Percentiles rank a stretch among this genome's conserved stretches.
Conservation (phyloP, 2,797 vertebrate genomes). For the Leuciscus waleckii region DNA sequence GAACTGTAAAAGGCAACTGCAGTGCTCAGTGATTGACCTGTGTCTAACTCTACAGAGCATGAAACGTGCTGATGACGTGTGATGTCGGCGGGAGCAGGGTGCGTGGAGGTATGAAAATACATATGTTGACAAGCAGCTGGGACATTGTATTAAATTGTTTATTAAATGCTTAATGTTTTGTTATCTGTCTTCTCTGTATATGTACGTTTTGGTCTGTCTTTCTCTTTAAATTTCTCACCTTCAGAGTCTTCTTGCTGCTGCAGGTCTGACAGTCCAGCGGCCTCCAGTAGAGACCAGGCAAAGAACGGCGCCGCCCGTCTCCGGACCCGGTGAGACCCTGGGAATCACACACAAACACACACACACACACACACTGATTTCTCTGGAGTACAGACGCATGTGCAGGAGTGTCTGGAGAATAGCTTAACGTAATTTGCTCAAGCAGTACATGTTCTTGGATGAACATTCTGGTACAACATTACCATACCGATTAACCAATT, state of each 20-base stretch:
- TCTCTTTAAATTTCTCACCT: slow-evolving; percentile 23
- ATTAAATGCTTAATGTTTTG: not conserved
- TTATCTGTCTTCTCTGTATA: not conserved
- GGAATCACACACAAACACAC: slow-evolving; percentile 13
- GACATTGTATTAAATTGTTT: too few relatives aligned
- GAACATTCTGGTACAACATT: slow-evolving; percentile 8
- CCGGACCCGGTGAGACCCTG: slow-evolving; percentile 47
- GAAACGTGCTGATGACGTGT: too few relatives aligned
- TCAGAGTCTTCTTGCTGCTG: slow-evolving; percentile 40
- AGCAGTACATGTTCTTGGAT: slow-evolving; percentile 15
- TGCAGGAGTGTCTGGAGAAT: slow-evolving; percentile 3
- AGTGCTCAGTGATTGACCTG: too few relatives aligned
- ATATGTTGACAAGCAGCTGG: too few relatives aligned
- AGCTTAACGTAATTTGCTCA: slow-evolving; percentile 16
- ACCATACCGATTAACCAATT: slow-evolving; percentile 6
- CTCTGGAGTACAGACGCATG: not conserved
- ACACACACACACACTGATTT: not conserved
- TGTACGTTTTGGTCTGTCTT: not conserved
- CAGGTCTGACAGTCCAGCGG: slow-evolving; percentile 59
- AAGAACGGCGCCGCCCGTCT: slow-evolving; percentile 72
- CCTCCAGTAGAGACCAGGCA: slow-evolving; percentile 76
- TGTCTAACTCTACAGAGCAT: too few relatives aligned
- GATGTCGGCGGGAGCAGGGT: too few relatives aligned
- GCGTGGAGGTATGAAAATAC: too few relatives aligned
- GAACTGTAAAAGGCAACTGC: too few relatives aligned